These are phyloP conservation scores for Podilymbus podiceps DNA, from an alignment of 2,113 vertebrate genomes.

Conservation along the genomic window DNA sequence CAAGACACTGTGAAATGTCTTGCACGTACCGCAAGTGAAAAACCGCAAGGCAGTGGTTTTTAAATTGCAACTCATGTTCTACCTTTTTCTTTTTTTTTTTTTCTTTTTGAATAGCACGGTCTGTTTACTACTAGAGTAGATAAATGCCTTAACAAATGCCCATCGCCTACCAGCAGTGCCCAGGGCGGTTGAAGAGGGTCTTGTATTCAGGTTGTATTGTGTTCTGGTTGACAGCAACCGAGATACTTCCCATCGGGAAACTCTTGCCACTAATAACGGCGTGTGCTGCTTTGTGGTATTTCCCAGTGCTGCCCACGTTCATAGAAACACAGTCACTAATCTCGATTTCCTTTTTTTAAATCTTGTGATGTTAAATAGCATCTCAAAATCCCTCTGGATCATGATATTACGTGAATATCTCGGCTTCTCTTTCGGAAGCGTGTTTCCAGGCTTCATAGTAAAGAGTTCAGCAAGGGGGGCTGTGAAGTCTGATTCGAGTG, in stretches of 20 bases:
- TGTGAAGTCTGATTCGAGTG: neutral
- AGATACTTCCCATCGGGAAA: neutral
- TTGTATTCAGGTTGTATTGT: neutral
- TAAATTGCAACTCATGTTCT: neutral
- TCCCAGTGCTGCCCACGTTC: neutral
- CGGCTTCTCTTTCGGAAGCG: neutral
- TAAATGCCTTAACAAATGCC: neutral
- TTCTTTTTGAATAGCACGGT: neutral
- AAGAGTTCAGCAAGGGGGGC: neutral
- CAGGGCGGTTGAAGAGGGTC: neutral
- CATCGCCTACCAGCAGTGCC: neutral
- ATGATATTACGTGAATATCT: neutral
- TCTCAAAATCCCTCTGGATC: neutral
- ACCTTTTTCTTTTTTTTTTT: neutral
- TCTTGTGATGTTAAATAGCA: neutral
- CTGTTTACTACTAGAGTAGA: neutral
- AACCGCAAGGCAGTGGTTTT: neutral
- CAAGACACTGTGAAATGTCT: neutral
- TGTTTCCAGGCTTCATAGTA: neutral
- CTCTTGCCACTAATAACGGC: neutral
- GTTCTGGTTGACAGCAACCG: neutral
- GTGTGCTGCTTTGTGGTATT: neutral
- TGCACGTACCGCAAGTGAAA: too few relatives aligned
- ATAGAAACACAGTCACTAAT: neutral
- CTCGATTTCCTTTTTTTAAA: neutral